Evolutionary conservation across 2,888 invertebrate species (phyloP).

Genomic region (Ecdyonurus torrentis): DNA sequence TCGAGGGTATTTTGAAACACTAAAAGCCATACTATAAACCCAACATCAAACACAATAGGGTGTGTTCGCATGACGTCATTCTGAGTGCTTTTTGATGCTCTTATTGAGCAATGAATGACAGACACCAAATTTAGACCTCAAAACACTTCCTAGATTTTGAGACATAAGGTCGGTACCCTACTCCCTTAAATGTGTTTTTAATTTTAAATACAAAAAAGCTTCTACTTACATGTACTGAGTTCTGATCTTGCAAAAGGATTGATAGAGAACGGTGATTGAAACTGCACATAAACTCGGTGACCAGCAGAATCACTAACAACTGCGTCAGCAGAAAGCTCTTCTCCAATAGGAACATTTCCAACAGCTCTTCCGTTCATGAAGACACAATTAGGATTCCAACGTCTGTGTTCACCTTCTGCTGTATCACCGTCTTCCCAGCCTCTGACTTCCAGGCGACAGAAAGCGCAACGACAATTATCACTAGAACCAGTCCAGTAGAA

Average conservation of each 20-base stretch:
- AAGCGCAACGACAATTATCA: not conserved
- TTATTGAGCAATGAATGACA: too few relatives aligned
- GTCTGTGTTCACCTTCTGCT: not conserved
- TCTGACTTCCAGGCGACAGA: not conserved
- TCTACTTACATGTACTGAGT: not conserved
- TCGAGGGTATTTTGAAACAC: too few relatives aligned
- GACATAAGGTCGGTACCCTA: too few relatives aligned
- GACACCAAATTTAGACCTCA: too few relatives aligned
- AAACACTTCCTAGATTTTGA: too few relatives aligned
- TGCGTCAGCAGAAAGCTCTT: not conserved
- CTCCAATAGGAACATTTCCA: not conserved
- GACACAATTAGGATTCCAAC: not conserved
- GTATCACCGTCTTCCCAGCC: not conserved
- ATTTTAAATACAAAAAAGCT: too few relatives aligned
- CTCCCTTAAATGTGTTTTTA: too few relatives aligned
- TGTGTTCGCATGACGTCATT: too few relatives aligned
- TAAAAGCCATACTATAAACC: too few relatives aligned
- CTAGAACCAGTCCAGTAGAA: not conserved
- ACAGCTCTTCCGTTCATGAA: not conserved
- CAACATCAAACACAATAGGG: too few relatives aligned
- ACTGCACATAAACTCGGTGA: not conserved
- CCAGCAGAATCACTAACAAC: not conserved
- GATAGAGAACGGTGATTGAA: not conserved
- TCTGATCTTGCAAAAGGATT: not conserved
- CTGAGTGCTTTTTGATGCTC: too few relatives aligned